Percentiles rank a stretch among this genome's conserved stretches.
These are phyloP conservation scores for Microcebus griseorufus DNA, from an alignment of 2,113 vertebrate species.

Conservation along the genomic window DNA sequence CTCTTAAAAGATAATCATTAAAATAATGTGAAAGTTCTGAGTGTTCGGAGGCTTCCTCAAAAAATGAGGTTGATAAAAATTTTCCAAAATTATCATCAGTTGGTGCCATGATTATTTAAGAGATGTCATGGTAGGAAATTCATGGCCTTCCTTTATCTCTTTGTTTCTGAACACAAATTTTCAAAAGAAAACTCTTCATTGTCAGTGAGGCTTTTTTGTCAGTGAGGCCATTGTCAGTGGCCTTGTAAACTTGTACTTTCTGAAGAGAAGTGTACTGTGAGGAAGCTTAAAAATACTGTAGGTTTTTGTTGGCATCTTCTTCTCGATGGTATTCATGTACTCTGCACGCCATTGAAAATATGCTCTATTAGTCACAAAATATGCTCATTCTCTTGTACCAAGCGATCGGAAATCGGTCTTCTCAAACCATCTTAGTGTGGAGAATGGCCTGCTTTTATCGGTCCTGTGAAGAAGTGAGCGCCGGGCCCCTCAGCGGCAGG, in stretches of 20 bases:
- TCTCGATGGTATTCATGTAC: background rate
- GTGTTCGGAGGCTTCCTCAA: background rate
- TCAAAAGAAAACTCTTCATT: slow-evolving; percentile 43
- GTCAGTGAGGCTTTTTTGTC: background rate
- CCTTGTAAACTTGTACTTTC: slow-evolving; percentile 41
- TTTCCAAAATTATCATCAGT: slow-evolving; percentile 17
- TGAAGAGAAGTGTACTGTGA: background rate
- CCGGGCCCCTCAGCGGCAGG: slow-evolving; percentile 70
- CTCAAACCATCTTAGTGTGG: background rate
- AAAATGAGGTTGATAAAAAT: background rate
- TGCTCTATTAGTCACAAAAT: background rate
- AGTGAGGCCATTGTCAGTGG: background rate
- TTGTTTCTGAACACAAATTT: slow-evolving; percentile 32
- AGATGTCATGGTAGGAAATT: background rate
- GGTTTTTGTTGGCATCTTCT: slow-evolving; percentile 36
- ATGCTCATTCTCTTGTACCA: slow-evolving; percentile 9
- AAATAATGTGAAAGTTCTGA: background rate
- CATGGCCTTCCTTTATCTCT: slow-evolving; percentile 43
- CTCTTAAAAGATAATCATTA: background rate
- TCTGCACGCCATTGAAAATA: background rate
- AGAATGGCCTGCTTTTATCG: slow-evolving; percentile 55
- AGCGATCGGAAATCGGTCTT: slow-evolving; percentile 45
- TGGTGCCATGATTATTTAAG: background rate
- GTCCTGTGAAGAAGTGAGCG: slow-evolving; percentile 32
- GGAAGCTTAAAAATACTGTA: background rate